phyloP scores from a whole-genome alignment of 2,113 vertebrate species.

The Anhinga rufa region DNA sequence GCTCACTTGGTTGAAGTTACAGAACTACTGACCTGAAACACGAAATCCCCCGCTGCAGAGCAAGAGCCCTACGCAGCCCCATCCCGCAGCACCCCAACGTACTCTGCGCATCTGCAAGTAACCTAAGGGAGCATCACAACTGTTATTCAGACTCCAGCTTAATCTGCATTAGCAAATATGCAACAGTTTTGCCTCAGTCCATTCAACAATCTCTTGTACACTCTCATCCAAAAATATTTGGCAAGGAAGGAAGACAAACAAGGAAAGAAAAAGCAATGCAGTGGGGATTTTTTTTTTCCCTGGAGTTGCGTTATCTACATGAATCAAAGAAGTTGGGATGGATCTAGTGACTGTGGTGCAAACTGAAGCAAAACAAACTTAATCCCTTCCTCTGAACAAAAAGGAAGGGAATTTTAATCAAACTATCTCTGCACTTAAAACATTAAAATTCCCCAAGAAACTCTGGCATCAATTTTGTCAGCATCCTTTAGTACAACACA shows the following conservation, averaged over 20 bases:
- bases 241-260: background rate
- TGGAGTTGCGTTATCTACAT: background rate
- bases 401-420: background rate
- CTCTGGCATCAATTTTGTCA: background rate
- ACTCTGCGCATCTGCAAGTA: background rate
- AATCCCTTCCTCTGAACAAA: background rate
- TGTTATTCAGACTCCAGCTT: background rate
- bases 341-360: background rate
- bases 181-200: background rate
- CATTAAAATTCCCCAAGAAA: background rate
- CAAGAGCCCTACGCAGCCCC: background rate
- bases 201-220: background rate
- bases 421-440: background rate
- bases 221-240: background rate
- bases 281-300: background rate
- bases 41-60: background rate
- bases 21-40: background rate
- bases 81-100: accelerated
- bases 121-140: background rate
- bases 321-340: background rate
- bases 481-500: background rate
- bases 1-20: background rate
- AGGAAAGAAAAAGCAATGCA: background rate
- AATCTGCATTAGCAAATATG: background rate
- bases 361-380: background rate